Evolutionary conservation across 2,113 vertebrate species (phyloP).

Genomic region (Oncorhynchus masou): DNA sequence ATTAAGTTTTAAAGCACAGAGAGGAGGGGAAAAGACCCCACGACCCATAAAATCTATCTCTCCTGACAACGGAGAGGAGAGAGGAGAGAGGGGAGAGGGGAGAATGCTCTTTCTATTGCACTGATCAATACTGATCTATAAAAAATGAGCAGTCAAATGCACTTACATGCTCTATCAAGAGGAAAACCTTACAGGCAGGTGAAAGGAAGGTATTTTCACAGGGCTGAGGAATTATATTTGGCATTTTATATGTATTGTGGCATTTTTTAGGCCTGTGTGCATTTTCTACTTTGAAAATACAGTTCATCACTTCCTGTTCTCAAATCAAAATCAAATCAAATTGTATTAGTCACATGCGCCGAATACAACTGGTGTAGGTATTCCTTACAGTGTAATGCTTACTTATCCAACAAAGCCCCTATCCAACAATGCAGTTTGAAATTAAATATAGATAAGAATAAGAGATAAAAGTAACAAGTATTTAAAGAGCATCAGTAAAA

Average conservation of each 20-base stretch:
- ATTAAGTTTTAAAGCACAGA: conserved; percentile 54
- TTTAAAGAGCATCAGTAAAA: no score
- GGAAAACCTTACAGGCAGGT: conserved; percentile 29
- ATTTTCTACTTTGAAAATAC: neutral
- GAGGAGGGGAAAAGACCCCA: conserved; percentile 35
- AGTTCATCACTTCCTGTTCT: no score
- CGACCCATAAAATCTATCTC: conserved; percentile 66
- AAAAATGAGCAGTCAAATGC: conserved; percentile 50
- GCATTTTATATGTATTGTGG: neutral
- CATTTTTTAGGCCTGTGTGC: neutral
- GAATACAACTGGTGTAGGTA: no score
- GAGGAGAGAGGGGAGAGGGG: conserved; percentile 40
- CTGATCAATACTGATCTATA: conserved; percentile 62
- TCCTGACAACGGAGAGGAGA: conserved; percentile 53
- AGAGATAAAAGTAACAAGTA: no score
- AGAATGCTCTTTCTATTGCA: conserved; percentile 21
- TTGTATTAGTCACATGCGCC: no score
- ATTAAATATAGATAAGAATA: no score
- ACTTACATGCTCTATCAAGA: conserved; percentile 40
- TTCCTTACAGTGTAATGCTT: no score
- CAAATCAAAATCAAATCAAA: no score
- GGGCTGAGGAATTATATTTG: neutral
- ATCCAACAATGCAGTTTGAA: no score
- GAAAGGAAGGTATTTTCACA: conserved; percentile 17
- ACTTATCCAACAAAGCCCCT: no score